phyloP scores from a whole-genome alignment of 2,113 vertebrate species.

The Aphelocoma coerulescens region DNA sequence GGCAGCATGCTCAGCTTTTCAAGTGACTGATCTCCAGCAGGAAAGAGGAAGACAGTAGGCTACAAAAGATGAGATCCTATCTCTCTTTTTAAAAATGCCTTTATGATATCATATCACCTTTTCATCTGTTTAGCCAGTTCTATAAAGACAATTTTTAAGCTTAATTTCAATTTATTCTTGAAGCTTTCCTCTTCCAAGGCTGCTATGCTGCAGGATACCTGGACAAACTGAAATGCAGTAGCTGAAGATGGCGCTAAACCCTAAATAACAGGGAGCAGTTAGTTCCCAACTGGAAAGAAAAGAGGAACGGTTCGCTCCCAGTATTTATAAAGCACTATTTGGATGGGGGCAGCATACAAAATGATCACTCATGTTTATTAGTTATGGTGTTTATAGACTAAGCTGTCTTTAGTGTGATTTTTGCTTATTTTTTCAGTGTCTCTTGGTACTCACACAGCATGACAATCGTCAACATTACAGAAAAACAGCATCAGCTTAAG shows the following conservation, averaged over 20 bases:
- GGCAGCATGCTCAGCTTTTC: background rate
- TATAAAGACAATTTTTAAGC: background rate
- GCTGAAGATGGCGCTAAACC: constrained; percentile 52
- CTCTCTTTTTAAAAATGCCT: background rate
- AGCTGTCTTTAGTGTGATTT: background rate
- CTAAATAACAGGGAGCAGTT: background rate
- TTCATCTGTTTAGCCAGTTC: background rate
- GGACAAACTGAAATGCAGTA: background rate
- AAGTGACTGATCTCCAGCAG: background rate
- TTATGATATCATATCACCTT: background rate
- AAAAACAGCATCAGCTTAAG: background rate
- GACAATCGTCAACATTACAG: background rate
- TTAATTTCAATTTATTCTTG: background rate
- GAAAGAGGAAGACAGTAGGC: background rate
- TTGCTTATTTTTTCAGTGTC: background rate
- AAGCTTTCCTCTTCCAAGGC: background rate
- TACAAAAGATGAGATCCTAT: background rate
- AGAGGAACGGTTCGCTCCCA: background rate
- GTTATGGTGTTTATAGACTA: background rate
- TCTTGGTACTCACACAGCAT: background rate
- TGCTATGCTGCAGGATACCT: background rate
- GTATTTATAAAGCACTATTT: background rate
- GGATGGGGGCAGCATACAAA: background rate
- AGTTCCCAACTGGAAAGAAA: background rate
- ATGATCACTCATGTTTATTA: background rate